A percentile compares a stretch with the other conserved stretches of the same genome.
phyloP scores from a whole-genome alignment of 1,140 invertebrate species.

The Aphelenchoides fujianensis region DNA sequence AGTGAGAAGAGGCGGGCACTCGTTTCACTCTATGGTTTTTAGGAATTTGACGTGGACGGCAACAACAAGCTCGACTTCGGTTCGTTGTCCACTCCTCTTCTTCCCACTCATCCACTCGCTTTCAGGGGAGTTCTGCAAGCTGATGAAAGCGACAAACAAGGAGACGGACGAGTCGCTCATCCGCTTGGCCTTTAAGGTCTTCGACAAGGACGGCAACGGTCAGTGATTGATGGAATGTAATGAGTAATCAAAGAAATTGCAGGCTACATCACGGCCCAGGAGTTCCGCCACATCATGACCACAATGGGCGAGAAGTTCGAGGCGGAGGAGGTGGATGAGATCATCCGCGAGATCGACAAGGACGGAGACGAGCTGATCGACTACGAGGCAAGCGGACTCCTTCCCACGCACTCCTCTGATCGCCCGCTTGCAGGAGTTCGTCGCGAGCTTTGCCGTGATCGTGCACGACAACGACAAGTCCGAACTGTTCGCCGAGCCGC shows the following conservation, averaged over 20 bases:
- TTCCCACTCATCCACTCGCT: no score
- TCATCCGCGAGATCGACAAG: constrained; percentile 60
- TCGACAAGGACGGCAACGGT: constrained; percentile 62
- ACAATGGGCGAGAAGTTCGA: constrained; percentile 63
- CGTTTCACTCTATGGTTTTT: no score
- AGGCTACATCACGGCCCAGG: constrained; percentile 59
- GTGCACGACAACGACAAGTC: constrained; percentile 58
- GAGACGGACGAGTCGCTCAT: constrained; percentile 62
- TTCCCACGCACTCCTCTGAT: no score
- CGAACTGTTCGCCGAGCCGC: constrained; percentile 49
- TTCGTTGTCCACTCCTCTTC: constrained; percentile 8
- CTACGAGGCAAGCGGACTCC: constrained; percentile 10
- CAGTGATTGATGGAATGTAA: background rate
- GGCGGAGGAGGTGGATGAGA: constrained; percentile 61
- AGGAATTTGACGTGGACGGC: constrained; percentile 58
- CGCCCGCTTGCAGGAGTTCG: constrained; percentile 62
- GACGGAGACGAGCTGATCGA: constrained; percentile 59
- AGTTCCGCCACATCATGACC: constrained; percentile 62
- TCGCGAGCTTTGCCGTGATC: constrained; percentile 58
- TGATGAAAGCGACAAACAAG: constrained; percentile 63
- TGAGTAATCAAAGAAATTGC: no score
- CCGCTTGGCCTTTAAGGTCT: constrained; percentile 62
- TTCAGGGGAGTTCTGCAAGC: constrained; percentile 60
- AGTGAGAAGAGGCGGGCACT: no score
- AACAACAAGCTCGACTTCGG: constrained; percentile 60